A percentile compares a stretch with the other conserved stretches of the same genome.
phyloP scores from a whole-genome alignment of 1,140 invertebrate genomes.

The Trypoxylus dichotomus region DNA sequence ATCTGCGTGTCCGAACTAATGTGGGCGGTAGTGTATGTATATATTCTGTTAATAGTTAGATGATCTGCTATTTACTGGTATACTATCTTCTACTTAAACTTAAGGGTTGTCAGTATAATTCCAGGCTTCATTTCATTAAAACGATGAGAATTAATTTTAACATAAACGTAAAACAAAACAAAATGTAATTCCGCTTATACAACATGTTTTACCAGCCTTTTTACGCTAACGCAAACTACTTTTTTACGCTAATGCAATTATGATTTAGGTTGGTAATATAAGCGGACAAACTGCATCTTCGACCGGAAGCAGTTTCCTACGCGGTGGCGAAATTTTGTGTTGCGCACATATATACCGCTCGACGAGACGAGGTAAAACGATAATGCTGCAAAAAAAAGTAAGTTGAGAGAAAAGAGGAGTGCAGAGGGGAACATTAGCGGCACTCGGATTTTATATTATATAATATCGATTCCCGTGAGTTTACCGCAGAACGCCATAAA shows the following conservation, averaged over 20 bases:
- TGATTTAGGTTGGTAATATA: not conserved
- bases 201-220: too few relatives aligned
- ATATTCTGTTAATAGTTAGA: too few relatives aligned
- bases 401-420: not conserved
- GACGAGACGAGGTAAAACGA: not conserved
- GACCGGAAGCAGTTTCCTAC: not conserved
- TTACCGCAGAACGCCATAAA: constrained; percentile 4
- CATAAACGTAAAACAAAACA: too few relatives aligned
- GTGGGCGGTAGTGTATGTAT: too few relatives aligned
- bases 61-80: too few relatives aligned
- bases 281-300: not conserved
- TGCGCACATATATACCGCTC: constrained; percentile 6
- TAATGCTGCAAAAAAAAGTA: not conserved
- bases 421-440: not conserved
- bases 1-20: too few relatives aligned
- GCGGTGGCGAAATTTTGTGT: not conserved
- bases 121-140: too few relatives aligned
- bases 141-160: too few relatives aligned
- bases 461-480: constrained; percentile 11
- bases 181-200: too few relatives aligned
- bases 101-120: too few relatives aligned
- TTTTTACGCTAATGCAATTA: not conserved
- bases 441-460: constrained; percentile 24
- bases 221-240: too few relatives aligned
- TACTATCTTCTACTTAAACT: too few relatives aligned